Conservation (phyloP, 1,140 invertebrate species). For the Mamestra configurata region DNA sequence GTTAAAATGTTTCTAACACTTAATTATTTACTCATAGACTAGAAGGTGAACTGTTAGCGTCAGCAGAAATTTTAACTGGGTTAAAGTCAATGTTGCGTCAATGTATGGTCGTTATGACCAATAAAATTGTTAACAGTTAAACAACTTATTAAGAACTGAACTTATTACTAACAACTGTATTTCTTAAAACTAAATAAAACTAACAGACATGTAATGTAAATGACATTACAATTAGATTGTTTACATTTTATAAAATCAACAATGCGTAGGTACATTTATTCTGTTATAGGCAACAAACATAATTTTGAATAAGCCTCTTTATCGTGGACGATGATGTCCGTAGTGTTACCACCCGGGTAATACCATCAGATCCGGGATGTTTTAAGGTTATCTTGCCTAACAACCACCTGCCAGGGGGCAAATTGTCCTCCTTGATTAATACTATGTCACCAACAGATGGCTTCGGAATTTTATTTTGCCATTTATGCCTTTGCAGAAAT, state of each 20-base stretch:
- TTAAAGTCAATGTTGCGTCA: too few species aligned
- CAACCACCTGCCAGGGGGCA: conserved; percentile 39
- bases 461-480: background rate
- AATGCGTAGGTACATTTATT: background rate
- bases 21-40: too few species aligned
- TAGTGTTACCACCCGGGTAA: conserved; percentile 36
- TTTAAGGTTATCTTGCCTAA: conserved; percentile 1
- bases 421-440: conserved; percentile 27
- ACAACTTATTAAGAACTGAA: background rate
- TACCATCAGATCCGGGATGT: conserved; percentile 11
- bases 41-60: too few species aligned
- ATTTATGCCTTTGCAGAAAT: conserved; percentile 16
- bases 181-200: background rate
- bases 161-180: background rate
- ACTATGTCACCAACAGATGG: conserved; percentile 26
- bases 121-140: background rate
- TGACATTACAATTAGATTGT: background rate
- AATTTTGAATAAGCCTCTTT: conserved; percentile 30
- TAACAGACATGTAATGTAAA: background rate
- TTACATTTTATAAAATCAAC: conserved; percentile 3
- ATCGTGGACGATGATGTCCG: background rate
- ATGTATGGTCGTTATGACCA: too few species aligned
- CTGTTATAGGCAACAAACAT: conserved; percentile 15
- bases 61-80: too few species aligned
- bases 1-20: too few species aligned